phyloP scores from a whole-genome alignment of 2,113 vertebrate species.

The Cephalophus harveyi region DNA sequence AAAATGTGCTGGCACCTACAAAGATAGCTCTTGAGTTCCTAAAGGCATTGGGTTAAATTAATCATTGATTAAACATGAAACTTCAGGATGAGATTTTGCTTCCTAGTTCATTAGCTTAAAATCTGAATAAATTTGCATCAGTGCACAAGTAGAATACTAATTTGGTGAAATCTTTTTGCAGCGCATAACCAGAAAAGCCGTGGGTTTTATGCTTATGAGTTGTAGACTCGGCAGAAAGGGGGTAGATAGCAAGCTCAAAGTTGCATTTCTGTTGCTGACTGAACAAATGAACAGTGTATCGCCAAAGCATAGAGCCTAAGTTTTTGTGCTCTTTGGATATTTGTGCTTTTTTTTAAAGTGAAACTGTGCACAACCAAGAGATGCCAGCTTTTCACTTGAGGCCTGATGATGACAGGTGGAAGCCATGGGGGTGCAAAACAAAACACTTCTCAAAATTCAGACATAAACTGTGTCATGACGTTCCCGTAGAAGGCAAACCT shows the following conservation, averaged over 20 bases:
- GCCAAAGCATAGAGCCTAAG: background rate
- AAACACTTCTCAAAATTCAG: background rate
- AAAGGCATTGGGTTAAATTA: slow-evolving; percentile 45
- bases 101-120: slow-evolving; percentile 53
- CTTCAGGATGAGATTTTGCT: slow-evolving; percentile 10
- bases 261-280: background rate
- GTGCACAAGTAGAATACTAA: slow-evolving; percentile 24
- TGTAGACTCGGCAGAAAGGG: background rate
- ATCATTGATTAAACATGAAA: slow-evolving; percentile 59
- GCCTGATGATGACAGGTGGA: background rate
- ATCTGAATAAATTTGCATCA: slow-evolving; percentile 59
- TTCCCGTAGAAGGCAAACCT: background rate
- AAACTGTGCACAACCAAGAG: background rate
- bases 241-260: background rate
- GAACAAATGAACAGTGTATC: background rate
- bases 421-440: background rate
- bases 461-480: background rate
- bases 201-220: background rate
- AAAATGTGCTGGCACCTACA: background rate
- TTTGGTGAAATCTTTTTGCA: background rate
- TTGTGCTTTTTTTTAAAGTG: background rate
- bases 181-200: background rate
- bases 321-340: background rate
- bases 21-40: slow-evolving; percentile 2
- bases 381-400: background rate